phyloP scores from a whole-genome alignment of 2,113 vertebrate genomes.

The Elgaria multicarinata region DNA sequence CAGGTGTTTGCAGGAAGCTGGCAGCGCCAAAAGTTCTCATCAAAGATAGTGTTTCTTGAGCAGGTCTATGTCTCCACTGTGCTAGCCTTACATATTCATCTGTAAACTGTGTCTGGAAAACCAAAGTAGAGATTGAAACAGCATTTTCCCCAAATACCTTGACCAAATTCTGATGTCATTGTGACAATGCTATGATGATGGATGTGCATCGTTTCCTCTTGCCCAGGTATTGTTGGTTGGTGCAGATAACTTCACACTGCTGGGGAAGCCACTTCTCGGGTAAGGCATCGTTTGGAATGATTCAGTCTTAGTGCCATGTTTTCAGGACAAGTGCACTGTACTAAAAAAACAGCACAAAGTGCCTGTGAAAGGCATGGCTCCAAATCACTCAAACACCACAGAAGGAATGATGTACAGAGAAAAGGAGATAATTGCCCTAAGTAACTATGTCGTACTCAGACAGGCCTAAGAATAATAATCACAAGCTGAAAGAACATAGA shows the following conservation, averaged over 20 bases:
- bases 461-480: background rate
- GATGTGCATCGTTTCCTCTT: background rate
- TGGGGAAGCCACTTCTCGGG: slow-evolving; percentile 87
- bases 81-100: background rate
- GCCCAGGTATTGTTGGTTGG: slow-evolving; percentile 87
- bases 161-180: background rate
- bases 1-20: background rate
- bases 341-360: background rate
- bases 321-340: background rate
- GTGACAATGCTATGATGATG: background rate
- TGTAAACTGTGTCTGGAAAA: background rate
- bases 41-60: slow-evolving; percentile 1
- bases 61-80: background rate
- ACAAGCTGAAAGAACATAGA: background rate
- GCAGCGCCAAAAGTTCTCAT: background rate
- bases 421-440: background rate
- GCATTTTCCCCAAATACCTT: background rate
- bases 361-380: background rate
- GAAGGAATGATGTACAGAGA: background rate
- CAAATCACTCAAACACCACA: background rate
- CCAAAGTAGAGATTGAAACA: background rate
- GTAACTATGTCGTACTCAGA: background rate
- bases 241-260: slow-evolving; percentile 83
- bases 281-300: slow-evolving; percentile 54
- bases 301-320: background rate